phyloP scores from a whole-genome alignment of 2,888 invertebrate species.

The Scrobipalpa atriplicella region DNA sequence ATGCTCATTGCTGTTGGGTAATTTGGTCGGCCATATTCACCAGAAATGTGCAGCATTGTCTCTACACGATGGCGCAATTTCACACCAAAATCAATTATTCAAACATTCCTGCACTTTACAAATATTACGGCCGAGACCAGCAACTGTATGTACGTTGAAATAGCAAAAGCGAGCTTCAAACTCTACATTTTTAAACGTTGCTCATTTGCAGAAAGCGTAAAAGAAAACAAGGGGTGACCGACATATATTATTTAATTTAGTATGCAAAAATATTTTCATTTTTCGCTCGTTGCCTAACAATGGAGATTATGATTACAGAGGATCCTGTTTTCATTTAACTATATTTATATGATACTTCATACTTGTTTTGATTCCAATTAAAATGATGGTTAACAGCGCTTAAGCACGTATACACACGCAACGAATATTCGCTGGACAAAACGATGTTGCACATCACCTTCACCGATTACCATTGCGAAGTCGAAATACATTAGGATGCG shows the following conservation, averaged over 20 bases:
- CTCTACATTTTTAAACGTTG: conserved; percentile 20
- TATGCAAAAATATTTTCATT: conserved; percentile 9
- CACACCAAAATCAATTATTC: conserved; percentile 17
- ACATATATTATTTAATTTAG: conserved; percentile 20
- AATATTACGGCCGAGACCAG: neutral
- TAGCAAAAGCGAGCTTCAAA: neutral
- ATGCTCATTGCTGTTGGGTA: conserved; percentile 7
- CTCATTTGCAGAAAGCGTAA: conserved; percentile 17
- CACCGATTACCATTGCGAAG: conserved; percentile 29
- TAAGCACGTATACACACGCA: neutral
- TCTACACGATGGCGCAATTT: neutral
- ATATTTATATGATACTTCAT: neutral
- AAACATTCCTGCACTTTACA: conserved; percentile 2
- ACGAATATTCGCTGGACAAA: neutral
- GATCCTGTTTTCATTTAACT: conserved; percentile 14
- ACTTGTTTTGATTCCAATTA: neutral
- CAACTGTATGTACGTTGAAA: neutral
- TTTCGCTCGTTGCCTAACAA: neutral
- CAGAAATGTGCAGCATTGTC: neutral
- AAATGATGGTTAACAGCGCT: neutral
- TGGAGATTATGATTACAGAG: conserved; percentile 9
- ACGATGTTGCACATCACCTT: conserved; percentile 4
- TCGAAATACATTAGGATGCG: conserved; percentile 32
- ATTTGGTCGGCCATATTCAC: conserved; percentile 16
- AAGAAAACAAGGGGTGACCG: neutral